Conservation (phyloP, 2,113 vertebrate species). For the Hippopotamus amphibius region DNA sequence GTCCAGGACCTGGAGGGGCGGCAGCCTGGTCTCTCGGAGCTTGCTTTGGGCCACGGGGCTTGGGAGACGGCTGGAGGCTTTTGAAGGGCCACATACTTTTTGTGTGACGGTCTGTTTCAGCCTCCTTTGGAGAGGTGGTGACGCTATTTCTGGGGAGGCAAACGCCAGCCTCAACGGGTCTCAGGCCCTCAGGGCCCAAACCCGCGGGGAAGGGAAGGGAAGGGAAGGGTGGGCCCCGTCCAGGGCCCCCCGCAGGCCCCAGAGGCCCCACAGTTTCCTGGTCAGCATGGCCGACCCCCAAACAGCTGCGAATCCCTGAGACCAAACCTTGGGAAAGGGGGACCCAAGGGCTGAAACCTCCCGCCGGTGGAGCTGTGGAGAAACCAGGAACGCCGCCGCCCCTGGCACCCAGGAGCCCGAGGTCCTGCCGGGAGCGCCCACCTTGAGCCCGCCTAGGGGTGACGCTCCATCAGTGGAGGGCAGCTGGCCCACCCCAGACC, state of each 20-base stretch:
- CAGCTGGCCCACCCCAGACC: neutral
- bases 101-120: neutral
- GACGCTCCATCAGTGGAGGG: accelerated
- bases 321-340: neutral
- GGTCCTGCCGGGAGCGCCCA: too few relatives aligned
- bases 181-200: neutral
- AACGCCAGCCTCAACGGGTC: neutral
- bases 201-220: neutral
- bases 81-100: accelerated
- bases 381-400: neutral
- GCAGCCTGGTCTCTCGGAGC: accelerated
- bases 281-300: neutral
- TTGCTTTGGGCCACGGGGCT: neutral
- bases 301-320: neutral
- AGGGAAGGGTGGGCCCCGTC: neutral
- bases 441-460: neutral
- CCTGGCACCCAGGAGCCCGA: accelerated
- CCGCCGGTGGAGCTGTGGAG: neutral
- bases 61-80: neutral
- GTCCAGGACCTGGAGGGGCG: accelerated
- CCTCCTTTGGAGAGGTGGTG: neutral
- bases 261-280: neutral
- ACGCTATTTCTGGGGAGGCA: neutral
- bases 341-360: neutral
- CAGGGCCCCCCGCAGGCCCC: neutral